Base-by-base conservation (phyloP, 2,113 vertebrate species). In the Collichthys lucidus region DNA sequence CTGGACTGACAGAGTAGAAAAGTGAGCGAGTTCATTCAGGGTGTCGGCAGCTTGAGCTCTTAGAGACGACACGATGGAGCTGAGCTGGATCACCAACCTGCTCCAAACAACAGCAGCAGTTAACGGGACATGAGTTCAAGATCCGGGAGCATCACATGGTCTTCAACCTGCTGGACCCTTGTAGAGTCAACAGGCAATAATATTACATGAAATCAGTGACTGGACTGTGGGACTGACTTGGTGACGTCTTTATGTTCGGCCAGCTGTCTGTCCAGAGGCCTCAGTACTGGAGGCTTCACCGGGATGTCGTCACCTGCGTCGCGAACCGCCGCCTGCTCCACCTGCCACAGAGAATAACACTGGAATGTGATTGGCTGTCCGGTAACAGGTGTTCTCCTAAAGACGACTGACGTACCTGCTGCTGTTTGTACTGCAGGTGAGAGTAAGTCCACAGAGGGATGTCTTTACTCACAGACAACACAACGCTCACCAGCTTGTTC, bases 1-100 rank as follows among this genome's bases (percentile, higher is more conserved):
- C 96, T 97, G 95, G 79, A 89, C 95, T 96, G 96, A 97, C 68
- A 96, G 92, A 49, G 82, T 77, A 0, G 96, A 96, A 92, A 96
- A 96, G 68, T 94, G 86, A 53, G 85, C 56, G 70, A 96, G 95
- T 3, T 85, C 89, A 5, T 88, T 91, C 74, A 96, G 89, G 52
- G 96, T 93, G 12, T 94, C 89, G 0, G 4, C 53, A 44, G 90
- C 85, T 67, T 94, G 86, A n/a, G 61, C 64, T 84, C 92, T 95
- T 57, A 96, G 94, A 55, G 94, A 93, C 5, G 93, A 94, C 59
- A 96, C 68, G 35, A 94, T 78, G 63, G 95, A 91, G 81, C 80
- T 87, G 65, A 97, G 93, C 85, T 96, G 96, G 40, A 94, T 82
- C 73, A 95, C 86, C 67, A 93, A 80, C 93, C 95, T 97, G 85